Evolutionary conservation across 2,888 invertebrate species (phyloP).

Genomic region (Serripes groenlandicus): DNA sequence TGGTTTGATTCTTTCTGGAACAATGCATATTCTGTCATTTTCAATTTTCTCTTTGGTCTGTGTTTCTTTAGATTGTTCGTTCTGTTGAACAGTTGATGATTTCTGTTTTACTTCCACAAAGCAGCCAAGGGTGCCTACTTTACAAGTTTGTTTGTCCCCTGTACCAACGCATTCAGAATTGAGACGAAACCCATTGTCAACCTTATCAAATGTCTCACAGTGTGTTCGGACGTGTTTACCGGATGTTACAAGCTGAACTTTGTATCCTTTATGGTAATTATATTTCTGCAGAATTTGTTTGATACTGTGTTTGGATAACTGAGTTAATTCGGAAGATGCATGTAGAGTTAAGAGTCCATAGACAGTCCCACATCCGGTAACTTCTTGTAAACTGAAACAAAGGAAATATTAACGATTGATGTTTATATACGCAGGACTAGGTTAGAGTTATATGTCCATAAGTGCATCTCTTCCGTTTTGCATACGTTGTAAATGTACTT

Average conservation of each 20-base stretch:
- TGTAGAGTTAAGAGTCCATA: constrained; percentile 9
- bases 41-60: not conserved
- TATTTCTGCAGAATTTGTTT: not conserved
- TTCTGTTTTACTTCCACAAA: not conserved
- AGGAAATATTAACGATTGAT: too few species aligned
- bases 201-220: too few species aligned
- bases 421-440: too few species aligned
- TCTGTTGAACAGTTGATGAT: not conserved
- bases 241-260: not conserved
- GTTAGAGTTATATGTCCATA: too few species aligned
- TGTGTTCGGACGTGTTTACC: too few species aligned
- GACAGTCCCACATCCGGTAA: constrained; percentile 7
- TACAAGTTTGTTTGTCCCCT: not conserved
- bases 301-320: not conserved
- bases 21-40: not conserved
- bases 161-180: too few species aligned
- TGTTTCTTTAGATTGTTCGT: not conserved
- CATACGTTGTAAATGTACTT: too few species aligned
- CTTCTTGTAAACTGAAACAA: not conserved
- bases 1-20: too few species aligned
- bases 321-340: not conserved
- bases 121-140: constrained; percentile 9
- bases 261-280: constrained; percentile 6
- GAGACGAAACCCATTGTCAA: too few species aligned
- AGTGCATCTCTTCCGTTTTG: too few species aligned